A percentile compares a stretch with the other conserved stretches of the same genome.
These are phyloP conservation scores for Helarctos malayanus DNA, from an alignment of 2,797 vertebrate genomes.

Conservation along the genomic window DNA sequence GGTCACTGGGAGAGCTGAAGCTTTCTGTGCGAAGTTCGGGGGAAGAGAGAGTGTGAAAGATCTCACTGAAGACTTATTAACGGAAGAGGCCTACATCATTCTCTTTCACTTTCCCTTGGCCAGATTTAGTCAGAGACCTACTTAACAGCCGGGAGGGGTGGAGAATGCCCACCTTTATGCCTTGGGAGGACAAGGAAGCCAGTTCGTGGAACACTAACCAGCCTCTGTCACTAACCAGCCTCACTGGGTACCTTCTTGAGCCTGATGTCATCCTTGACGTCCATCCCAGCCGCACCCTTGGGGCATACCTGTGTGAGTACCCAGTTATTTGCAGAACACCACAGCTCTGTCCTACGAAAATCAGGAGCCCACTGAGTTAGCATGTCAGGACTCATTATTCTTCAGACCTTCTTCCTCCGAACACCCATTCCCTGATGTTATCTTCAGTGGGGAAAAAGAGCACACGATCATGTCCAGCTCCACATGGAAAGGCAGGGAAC, in stretches of 20 bases:
- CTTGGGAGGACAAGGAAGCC: neutral
- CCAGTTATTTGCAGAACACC: neutral
- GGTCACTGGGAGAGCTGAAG: neutral
- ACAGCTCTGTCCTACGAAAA: neutral
- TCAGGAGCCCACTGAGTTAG: neutral
- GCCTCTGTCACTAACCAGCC: neutral
- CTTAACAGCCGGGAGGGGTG: neutral
- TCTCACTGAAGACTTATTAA: neutral
- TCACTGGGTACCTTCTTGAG: neutral
- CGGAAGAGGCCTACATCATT: neutral
- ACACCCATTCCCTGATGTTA: neutral
- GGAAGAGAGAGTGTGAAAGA: neutral
- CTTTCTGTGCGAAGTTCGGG: neutral
- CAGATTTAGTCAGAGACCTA: neutral
- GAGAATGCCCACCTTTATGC: neutral
- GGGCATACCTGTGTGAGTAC: too few species aligned
- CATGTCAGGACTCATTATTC: neutral
- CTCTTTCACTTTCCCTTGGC: neutral
- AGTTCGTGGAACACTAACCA: neutral
- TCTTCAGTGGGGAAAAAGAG: neutral
- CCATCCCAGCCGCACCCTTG: rapidly evolving
- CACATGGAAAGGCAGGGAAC: neutral
- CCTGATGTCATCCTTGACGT: neutral
- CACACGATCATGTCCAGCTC: neutral
- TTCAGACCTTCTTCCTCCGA: neutral